phyloP scores from a whole-genome alignment of 1,140 invertebrate genomes.

The Cylas formicarius region DNA sequence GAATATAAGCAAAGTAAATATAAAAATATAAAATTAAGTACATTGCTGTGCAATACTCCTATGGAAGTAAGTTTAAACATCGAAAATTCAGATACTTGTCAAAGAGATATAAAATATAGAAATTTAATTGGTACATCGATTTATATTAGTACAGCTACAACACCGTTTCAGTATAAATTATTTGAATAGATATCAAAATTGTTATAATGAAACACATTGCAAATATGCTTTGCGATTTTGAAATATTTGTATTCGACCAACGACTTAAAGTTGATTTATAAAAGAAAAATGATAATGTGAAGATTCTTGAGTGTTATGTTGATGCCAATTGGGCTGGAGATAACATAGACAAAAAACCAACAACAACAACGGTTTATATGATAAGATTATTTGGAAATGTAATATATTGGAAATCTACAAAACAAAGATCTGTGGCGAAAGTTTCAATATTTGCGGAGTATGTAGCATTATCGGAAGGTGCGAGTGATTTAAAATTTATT shows the following conservation, averaged over 20 bases:
- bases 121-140: constrained; percentile 38
- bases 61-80: constrained; percentile 44
- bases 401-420: constrained; percentile 39
- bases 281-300: constrained; percentile 27
- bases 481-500: constrained; percentile 19
- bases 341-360: constrained; percentile 38
- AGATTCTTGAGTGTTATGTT: constrained; percentile 37
- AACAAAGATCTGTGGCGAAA: constrained; percentile 31
- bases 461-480: constrained; percentile 25
- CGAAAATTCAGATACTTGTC: constrained; percentile 19
- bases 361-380: constrained; percentile 35
- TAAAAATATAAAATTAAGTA: too few relatives aligned
- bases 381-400: constrained; percentile 29
- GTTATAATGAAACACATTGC: constrained; percentile 38
- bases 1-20: too few relatives aligned
- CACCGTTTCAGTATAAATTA: constrained; percentile 34
- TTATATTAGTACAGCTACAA: constrained; percentile 41
- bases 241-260: constrained; percentile 37
- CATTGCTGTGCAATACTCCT: constrained; percentile 37
- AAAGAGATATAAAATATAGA: constrained; percentile 26
- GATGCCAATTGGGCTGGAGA: constrained; percentile 41
- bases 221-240: constrained; percentile 36
- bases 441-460: constrained; percentile 29
- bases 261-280: constrained; percentile 37
- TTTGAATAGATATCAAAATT: constrained; percentile 39